Evolutionary conservation across 1,140 invertebrate species (phyloP).

Genomic region (Agraylea sexmaculata): DNA sequence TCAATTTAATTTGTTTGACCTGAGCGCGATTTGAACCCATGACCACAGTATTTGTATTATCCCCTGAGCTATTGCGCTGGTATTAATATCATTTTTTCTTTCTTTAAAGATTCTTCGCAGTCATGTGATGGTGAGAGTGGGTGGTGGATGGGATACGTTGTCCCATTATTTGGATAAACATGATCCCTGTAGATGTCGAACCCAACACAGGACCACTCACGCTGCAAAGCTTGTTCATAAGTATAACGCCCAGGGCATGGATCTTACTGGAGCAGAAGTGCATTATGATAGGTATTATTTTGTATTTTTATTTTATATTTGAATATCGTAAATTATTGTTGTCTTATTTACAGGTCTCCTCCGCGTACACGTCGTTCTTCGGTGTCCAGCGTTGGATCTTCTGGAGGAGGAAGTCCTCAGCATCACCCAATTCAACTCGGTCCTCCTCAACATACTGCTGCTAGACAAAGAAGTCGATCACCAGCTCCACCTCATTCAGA

Average conservation of each 20-base stretch:
- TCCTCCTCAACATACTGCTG: slow-evolving; percentile 26
- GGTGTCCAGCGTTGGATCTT: slow-evolving; percentile 40
- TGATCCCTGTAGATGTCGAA: slow-evolving; percentile 85
- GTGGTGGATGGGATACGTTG: slow-evolving; percentile 94
- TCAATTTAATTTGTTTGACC: too few relatives aligned
- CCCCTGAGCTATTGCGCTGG: too few relatives aligned
- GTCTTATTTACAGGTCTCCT: slow-evolving; percentile 34
- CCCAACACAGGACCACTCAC: slow-evolving; percentile 50
- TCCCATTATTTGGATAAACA: slow-evolving; percentile 94
- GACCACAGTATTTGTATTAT: too few relatives aligned
- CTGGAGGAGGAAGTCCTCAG: slow-evolving; percentile 24
- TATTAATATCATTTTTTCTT: slow-evolving; percentile 8
- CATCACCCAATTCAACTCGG: slow-evolving; percentile 25
- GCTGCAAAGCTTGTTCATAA: slow-evolving; percentile 44
- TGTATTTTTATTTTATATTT: neutral
- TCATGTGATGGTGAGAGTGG: slow-evolving; percentile 96
- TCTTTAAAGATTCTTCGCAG: slow-evolving; percentile 74
- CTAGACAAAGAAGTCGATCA: slow-evolving; percentile 23
- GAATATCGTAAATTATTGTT: neutral
- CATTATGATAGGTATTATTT: slow-evolving; percentile 53
- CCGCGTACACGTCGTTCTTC: slow-evolving; percentile 43
- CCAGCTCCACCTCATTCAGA: slow-evolving; percentile 20
- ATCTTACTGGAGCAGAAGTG: slow-evolving; percentile 67
- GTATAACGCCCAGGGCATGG: slow-evolving; percentile 45
- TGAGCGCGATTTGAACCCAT: too few relatives aligned